phyloP scores from a whole-genome alignment of 2,888 invertebrate species.

The Drosophila testacea region DNA sequence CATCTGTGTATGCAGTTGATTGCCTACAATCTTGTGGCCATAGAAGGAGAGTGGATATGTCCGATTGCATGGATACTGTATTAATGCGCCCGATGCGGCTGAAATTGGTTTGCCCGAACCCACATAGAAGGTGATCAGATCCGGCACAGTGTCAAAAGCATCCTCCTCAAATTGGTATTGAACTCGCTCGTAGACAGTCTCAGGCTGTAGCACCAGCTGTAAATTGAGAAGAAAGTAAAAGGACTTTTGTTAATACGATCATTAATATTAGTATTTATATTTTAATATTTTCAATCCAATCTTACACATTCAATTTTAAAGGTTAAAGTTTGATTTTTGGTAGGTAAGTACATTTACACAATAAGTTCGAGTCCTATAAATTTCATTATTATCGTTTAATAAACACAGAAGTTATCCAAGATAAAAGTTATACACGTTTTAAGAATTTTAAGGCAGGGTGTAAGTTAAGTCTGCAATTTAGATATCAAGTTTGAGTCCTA shows the following conservation, averaged over 20 bases:
- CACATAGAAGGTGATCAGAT: slow-evolving; percentile 96
- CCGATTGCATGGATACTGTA: slow-evolving; percentile 93
- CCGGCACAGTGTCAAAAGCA: slow-evolving; percentile 96
- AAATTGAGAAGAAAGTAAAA: neutral
- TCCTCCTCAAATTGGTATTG: slow-evolving; percentile 98
- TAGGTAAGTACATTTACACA: neutral
- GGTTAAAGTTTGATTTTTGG: neutral
- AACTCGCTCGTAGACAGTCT: slow-evolving; percentile 95
- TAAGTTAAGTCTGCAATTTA: too few species aligned
- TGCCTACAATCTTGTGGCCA: slow-evolving; percentile 87
- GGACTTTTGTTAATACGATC: neutral
- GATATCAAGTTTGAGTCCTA: too few species aligned
- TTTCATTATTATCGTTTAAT: neutral
- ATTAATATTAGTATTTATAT: neutral
- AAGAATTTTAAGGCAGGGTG: too few species aligned
- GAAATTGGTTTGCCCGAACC: slow-evolving; percentile 96
- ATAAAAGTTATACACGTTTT: too few species aligned
- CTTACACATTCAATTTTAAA: neutral
- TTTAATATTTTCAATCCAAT: neutral
- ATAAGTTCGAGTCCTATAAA: too few species aligned
- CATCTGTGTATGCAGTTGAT: slow-evolving; percentile 85
- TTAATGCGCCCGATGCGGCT: slow-evolving; percentile 94
- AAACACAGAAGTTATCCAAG: neutral
- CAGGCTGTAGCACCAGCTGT: slow-evolving; percentile 93
- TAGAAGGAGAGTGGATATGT: slow-evolving; percentile 92